Percentiles rank a stretch among this genome's conserved stretches.
Evolutionary conservation across 1,140 invertebrate species (phyloP).

Genomic region (Musca vetustissima): DNA sequence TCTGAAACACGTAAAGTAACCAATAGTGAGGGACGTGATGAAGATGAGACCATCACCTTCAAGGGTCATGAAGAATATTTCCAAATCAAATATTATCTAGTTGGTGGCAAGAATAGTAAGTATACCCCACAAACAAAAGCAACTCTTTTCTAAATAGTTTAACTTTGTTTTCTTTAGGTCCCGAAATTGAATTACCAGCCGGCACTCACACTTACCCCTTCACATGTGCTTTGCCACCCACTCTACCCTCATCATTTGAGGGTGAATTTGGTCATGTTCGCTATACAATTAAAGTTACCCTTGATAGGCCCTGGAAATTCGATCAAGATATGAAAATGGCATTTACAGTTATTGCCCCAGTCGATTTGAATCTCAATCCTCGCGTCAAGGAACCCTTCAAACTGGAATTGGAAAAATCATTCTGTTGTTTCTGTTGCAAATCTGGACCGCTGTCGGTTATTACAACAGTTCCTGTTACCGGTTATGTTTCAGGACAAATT

Average conservation of each 20-base stretch:
- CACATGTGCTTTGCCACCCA: constrained; percentile 67
- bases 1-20: constrained; percentile 62
- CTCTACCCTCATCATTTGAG: constrained; percentile 82
- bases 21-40: constrained; percentile 60
- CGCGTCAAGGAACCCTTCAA: constrained; percentile 65
- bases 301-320: constrained; percentile 86
- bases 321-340: constrained; percentile 83
- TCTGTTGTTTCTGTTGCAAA: constrained; percentile 71
- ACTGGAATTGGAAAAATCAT: constrained; percentile 67
- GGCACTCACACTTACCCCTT: constrained; percentile 76
- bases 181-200: constrained; percentile 67
- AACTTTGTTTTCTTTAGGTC: constrained; percentile 57
- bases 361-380: constrained; percentile 78
- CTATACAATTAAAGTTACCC: constrained; percentile 78
- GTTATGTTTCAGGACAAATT: constrained; percentile 69
- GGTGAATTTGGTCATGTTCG: constrained; percentile 77
- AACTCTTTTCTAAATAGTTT: constrained; percentile 19
- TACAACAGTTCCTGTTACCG: constrained; percentile 64
- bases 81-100: constrained; percentile 63
- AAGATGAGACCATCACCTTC: constrained; percentile 61
- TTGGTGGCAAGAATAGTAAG: constrained; percentile 62
- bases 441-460: constrained; percentile 66
- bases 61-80: constrained; percentile 72
- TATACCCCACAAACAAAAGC: constrained; percentile 1
- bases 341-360: constrained; percentile 80